Evolutionary conservation across 2,888 invertebrate species (phyloP).

Genomic region (Drosophila rellima): DNA sequence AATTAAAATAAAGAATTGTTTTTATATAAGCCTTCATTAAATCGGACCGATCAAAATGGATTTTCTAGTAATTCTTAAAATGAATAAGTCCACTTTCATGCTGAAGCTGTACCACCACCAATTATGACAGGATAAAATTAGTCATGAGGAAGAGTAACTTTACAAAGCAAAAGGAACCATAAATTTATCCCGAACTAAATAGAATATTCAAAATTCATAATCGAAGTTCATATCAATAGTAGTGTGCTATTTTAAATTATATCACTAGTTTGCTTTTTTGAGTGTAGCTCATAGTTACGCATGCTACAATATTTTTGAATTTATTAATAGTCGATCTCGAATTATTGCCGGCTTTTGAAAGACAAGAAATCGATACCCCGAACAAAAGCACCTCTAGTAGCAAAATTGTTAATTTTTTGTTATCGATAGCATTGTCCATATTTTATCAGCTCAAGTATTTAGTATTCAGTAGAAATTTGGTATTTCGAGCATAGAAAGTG

Average conservation of each 20-base stretch:
- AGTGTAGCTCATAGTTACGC: no score
- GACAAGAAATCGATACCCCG: not conserved
- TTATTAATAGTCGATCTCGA: not conserved
- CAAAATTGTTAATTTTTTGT: not conserved
- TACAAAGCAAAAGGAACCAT: no score
- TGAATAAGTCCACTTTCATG: not conserved
- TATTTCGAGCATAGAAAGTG: conserved; percentile 11
- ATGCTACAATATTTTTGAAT: no score
- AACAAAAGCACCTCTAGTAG: not conserved
- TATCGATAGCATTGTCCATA: conserved; percentile 9
- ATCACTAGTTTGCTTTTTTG: no score
- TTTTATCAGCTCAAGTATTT: conserved; percentile 6
- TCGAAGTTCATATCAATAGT: no score
- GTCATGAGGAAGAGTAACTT: no score
- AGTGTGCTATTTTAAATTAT: no score
- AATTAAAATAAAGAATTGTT: conserved; percentile 11
- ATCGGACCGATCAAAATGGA: not conserved
- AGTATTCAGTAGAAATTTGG: conserved; percentile 20
- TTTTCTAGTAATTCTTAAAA: not conserved
- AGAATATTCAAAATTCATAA: no score
- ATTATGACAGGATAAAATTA: no score
- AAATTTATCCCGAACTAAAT: no score
- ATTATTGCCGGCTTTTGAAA: not conserved
- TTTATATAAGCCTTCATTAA: not conserved
- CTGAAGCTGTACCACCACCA: no score